These are phyloP conservation scores for Sorex fumeus DNA, from an alignment of 2,113 vertebrate species.

Conservation along the genomic window DNA sequence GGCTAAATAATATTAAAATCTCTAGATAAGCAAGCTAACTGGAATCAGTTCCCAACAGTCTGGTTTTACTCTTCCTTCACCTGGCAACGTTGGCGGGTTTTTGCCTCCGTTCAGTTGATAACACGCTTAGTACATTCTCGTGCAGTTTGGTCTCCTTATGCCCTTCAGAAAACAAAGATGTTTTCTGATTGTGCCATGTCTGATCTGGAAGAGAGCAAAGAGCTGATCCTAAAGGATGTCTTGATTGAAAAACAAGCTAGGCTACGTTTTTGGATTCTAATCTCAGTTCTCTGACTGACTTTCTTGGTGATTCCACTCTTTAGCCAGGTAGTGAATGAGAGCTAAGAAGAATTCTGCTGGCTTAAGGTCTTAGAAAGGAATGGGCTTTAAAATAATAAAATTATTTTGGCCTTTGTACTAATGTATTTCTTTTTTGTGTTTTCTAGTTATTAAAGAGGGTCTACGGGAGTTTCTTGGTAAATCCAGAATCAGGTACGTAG, in stretches of 20 bases:
- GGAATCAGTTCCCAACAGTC: conserved; percentile 26
- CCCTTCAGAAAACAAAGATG: background rate
- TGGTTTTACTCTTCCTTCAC: conserved; percentile 54
- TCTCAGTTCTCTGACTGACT: background rate
- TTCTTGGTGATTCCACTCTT: background rate
- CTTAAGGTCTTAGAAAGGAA: conserved; percentile 24
- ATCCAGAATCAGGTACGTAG: conserved; percentile 93
- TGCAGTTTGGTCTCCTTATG: background rate
- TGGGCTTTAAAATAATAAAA: conserved; percentile 49
- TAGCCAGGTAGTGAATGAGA: background rate
- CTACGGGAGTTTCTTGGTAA: conserved; percentile 94
- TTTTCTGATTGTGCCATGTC: background rate
- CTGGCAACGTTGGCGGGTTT: conserved; percentile 21
- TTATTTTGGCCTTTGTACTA: conserved; percentile 52
- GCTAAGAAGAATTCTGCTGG: conserved; percentile 9
- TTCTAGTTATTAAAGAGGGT: conserved; percentile 95
- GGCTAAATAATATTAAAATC: conserved; percentile 38
- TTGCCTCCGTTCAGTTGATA: background rate
- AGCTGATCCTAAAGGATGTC: background rate
- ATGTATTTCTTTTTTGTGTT: conserved; percentile 73
- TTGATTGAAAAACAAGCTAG: conserved; percentile 37
- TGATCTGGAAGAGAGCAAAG: conserved; percentile 16
- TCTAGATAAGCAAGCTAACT: conserved; percentile 15
- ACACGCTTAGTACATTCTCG: background rate
- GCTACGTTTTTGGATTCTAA: conserved; percentile 18